Percentiles rank a stretch among this genome's conserved stretches.
phyloP scores from a whole-genome alignment of 2,888 invertebrate genomes.

The Eulithis testata region DNA sequence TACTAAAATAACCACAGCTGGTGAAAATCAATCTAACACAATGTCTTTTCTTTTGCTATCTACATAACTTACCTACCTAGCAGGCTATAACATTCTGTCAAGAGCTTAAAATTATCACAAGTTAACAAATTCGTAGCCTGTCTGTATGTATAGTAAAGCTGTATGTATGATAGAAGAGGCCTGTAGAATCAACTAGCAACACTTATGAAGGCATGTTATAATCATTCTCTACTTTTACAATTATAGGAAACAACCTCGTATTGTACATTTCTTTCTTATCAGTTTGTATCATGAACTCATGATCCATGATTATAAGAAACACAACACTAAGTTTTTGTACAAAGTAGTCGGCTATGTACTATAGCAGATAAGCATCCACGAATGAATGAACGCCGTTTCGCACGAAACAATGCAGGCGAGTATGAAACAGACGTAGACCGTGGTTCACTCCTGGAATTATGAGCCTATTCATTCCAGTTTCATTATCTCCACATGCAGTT shows the following conservation, averaged over 20 bases:
- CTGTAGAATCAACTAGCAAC: neutral
- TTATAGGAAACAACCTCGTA: conserved; percentile 21
- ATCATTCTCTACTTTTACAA: conserved; percentile 8
- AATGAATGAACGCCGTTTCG: conserved; percentile 45
- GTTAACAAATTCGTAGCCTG: neutral
- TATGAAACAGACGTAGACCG: conserved; percentile 32
- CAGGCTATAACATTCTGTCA: neutral
- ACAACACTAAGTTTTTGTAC: conserved; percentile 16
- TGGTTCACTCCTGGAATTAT: conserved; percentile 36
- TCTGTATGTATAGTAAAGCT: too few species aligned
- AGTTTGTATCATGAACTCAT: conserved; percentile 12
- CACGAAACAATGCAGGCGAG: conserved; percentile 32
- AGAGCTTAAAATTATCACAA: neutral
- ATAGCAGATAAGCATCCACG: conserved; percentile 20
- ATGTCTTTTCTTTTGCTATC: conserved; percentile 15
- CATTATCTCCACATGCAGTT: conserved; percentile 22
- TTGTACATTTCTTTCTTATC: conserved; percentile 21
- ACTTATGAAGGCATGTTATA: conserved; percentile 6
- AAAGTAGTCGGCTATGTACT: neutral
- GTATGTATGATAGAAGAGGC: too few species aligned
- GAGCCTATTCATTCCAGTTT: conserved; percentile 44
- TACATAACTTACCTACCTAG: neutral
- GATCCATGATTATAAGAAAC: conserved; percentile 25
- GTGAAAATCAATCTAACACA: conserved; percentile 38
- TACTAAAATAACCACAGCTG: conserved; percentile 26